Percentiles rank a stretch among this genome's conserved stretches.
Conservation (phyloP, 2,797 vertebrate species). For the Staurois parvus region DNA sequence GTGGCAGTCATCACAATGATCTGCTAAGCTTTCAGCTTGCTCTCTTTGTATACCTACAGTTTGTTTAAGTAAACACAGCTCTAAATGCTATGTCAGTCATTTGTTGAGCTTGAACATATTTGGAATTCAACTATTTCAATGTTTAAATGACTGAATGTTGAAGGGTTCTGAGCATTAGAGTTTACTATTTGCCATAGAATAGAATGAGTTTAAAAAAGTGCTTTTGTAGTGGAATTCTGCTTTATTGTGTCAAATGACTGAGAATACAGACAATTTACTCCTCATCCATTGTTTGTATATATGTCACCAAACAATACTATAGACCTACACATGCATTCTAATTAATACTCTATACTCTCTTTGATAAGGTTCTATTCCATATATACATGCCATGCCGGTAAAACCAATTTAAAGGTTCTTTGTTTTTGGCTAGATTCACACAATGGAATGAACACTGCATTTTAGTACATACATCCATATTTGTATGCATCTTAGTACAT, state of each 20-base stretch:
- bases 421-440: too few relatives aligned
- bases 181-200: background rate
- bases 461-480: too few relatives aligned
- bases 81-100: conserved; percentile 65
- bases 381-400: background rate
- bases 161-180: conserved; percentile 3
- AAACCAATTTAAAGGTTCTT: background rate
- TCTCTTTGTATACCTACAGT: conserved; percentile 76
- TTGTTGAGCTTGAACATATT: background rate
- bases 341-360: too few relatives aligned
- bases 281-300: background rate
- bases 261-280: background rate
- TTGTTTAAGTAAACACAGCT: conserved; percentile 76
- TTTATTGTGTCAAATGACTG: background rate
- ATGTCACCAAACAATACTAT: too few relatives aligned
- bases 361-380: too few relatives aligned
- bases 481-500: too few relatives aligned
- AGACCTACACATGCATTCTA: too few relatives aligned
- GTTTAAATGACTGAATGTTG: conserved; percentile 12
- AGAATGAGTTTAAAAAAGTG: background rate
- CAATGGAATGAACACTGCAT: too few relatives aligned
- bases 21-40: conserved; percentile 72
- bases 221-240: background rate
- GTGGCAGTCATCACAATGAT: conserved; percentile 76
- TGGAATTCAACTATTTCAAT: conserved; percentile 33